These are phyloP conservation scores for Perodicticus potto DNA, from an alignment of 2,797 vertebrate genomes.

Conservation along the genomic window DNA sequence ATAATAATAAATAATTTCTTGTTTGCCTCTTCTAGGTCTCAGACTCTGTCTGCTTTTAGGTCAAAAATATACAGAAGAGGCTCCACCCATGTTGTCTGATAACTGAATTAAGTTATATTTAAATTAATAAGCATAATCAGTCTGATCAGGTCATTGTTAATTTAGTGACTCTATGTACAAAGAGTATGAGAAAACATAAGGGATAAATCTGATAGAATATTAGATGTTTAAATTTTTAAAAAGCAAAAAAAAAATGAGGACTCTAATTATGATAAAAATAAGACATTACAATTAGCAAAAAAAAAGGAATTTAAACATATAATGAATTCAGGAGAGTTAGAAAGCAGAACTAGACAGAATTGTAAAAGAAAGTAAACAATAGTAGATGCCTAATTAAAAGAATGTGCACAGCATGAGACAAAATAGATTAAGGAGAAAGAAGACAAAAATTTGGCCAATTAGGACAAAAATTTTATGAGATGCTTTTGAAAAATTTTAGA, in stretches of 20 bases:
- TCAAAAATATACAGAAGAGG: background rate
- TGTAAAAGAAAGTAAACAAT: accelerated
- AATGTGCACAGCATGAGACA: background rate
- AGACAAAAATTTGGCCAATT: background rate
- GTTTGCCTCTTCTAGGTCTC: background rate
- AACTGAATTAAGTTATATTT: background rate
- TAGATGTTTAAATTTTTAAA: background rate
- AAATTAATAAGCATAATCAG: background rate
- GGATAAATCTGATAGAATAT: background rate
- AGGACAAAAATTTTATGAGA: background rate
- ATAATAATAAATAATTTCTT: background rate
- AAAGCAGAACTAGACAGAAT: background rate
- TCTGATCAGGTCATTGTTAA: background rate
- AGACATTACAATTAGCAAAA: background rate
- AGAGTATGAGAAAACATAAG: background rate
- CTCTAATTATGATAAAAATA: slow-evolving; percentile 9
- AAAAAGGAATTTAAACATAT: background rate
- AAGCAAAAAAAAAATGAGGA: background rate
- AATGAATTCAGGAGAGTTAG: background rate
- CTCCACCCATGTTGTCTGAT: accelerated
- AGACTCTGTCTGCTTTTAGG: background rate
- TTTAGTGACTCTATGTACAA: background rate
- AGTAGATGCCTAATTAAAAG: background rate
- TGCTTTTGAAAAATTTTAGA: background rate
- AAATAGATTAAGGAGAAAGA: background rate